phyloP scores from a whole-genome alignment of 2,888 invertebrate genomes.

The Amphipoea lucens region DNA sequence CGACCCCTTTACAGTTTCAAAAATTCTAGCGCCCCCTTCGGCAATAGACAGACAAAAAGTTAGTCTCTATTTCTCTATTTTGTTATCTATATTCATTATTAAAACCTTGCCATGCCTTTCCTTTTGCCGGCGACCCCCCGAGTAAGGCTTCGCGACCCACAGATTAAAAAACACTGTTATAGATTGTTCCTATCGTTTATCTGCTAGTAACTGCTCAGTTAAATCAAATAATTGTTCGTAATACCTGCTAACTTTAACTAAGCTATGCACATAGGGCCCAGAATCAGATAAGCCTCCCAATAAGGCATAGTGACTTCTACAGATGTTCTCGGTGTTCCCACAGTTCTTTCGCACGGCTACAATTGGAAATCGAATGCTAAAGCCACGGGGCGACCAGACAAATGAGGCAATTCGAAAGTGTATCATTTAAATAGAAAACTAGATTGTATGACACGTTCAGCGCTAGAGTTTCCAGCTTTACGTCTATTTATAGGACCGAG shows the following conservation, averaged over 20 bases:
- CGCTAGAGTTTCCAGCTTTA: conserved; percentile 55
- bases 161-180: background rate
- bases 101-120: too few species aligned
- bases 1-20: too few species aligned
- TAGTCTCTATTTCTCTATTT: too few species aligned
- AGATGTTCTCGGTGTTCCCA: conserved; percentile 61
- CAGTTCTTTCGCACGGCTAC: conserved; percentile 62
- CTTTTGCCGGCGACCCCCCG: too few species aligned
- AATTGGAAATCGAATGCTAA: conserved; percentile 69
- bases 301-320: conserved; percentile 61
- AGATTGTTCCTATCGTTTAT: background rate
- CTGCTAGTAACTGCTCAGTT: background rate
- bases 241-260: conserved; percentile 23
- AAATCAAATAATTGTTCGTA: conserved; percentile 31
- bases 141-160: too few species aligned
- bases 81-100: too few species aligned
- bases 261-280: conserved; percentile 38
- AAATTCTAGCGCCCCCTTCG: too few species aligned
- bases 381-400: conserved; percentile 68
- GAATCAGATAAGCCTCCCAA: conserved; percentile 54
- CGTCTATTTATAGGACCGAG: conserved; percentile 44
- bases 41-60: too few species aligned
- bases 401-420: conserved; percentile 76
- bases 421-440: conserved; percentile 78
- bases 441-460: conserved; percentile 71